These are phyloP conservation scores for Monochamus alternatus DNA, from an alignment of 2,888 invertebrate genomes.

Conservation along the genomic window DNA sequence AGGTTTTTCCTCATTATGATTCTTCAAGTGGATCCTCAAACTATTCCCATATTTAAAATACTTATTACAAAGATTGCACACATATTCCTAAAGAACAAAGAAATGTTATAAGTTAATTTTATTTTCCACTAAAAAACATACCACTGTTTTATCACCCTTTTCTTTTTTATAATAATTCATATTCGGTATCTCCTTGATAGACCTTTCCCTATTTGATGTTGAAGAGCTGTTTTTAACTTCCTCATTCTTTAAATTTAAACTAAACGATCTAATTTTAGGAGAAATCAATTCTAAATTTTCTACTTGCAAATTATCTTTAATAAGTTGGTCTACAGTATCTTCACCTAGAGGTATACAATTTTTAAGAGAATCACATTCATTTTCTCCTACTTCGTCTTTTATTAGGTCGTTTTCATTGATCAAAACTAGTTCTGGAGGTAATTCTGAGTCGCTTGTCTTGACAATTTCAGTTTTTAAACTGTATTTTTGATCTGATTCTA, in stretches of 20 bases:
- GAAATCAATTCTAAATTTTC: conserved; percentile 49
- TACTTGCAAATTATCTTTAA: conserved; percentile 49
- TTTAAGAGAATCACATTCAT: conserved; percentile 46
- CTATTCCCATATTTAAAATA: conserved; percentile 32
- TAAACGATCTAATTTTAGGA: conserved; percentile 45
- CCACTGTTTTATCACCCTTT: conserved; percentile 34
- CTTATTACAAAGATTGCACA: conserved; percentile 41
- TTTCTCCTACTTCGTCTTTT: conserved; percentile 29
- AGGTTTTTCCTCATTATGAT: conserved; percentile 36
- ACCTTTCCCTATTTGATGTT: neutral
- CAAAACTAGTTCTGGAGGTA: conserved; percentile 36
- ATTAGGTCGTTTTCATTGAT: conserved; percentile 38
- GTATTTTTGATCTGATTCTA: conserved; percentile 8
- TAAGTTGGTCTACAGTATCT: conserved; percentile 49
- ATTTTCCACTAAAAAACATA: conserved; percentile 29
- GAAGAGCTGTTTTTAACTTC: neutral
- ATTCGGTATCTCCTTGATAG: conserved; percentile 38
- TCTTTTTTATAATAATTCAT: conserved; percentile 48
- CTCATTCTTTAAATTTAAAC: conserved; percentile 28
- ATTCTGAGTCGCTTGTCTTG: conserved; percentile 18
- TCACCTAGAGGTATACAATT: conserved; percentile 48
- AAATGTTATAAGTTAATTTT: neutral
- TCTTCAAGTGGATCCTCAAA: conserved; percentile 40
- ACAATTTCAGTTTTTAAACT: conserved; percentile 2
- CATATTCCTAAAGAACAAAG: conserved; percentile 37